Evolutionary conservation across 2,888 invertebrate genomes (phyloP), one percentile per base, ranked within the genome.

Genomic region (Platerodrilus igneus): DNA sequence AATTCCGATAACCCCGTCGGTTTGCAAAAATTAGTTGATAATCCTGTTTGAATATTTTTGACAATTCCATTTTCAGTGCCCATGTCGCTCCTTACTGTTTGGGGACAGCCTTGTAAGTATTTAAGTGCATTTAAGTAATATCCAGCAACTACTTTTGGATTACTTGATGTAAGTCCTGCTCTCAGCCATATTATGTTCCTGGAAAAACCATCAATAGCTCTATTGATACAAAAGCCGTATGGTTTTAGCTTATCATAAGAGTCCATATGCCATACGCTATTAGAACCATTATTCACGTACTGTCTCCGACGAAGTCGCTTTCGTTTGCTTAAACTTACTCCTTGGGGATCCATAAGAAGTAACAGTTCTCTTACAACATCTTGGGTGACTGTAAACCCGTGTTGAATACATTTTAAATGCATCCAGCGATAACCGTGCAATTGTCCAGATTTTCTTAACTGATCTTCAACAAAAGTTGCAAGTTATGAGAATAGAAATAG

Each of bases 31-130:
- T n/a, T n/a, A n/a, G n/a, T n/a, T n/a, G n/a, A n/a, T 13, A 34
- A 18, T 13, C 23, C 27, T 14, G 15, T 44, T 38, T 49, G 49
- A 2, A 48, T 34, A 26, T 36, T 23, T 36, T 42, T 39, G 9
- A 43, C 31, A 23, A 10, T 19, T 11, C 27, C 34, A 21, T 50
- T 51, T 37, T 49, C 49, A 6, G 49, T 51, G 21, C 51, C 49
- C 43, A 47, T 41, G 28, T 51, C 45, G 17, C 30, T 7, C 9
- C 23, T 14, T 3, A 33, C 9, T 21, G 33, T 22, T 31, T 3
- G 8, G 8, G 31, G 31, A 14, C 20, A 31, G 3, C 31, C 34
- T 3, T 13, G 17, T 7, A 28, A 19, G 10, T 2, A 7, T 18
- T 26, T 7, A 26, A 26, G 2, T 8, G 26, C 9, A 17, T 26